Evolutionary conservation across 2,888 invertebrate genomes (phyloP).

Genomic region (Agrochola circellaris): DNA sequence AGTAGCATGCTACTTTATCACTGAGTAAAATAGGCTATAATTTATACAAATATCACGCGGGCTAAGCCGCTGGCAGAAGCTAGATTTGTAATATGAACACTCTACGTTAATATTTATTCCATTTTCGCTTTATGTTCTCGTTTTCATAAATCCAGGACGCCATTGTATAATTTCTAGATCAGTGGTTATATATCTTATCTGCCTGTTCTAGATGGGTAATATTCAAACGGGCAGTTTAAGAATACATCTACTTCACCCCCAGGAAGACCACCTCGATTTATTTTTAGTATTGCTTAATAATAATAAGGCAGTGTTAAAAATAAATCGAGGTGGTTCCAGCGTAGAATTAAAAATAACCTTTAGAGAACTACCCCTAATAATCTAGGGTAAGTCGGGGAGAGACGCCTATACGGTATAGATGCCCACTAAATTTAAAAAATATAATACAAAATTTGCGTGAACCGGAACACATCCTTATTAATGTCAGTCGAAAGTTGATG

Average conservation of each 20-base stretch:
- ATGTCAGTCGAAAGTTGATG: too few species aligned
- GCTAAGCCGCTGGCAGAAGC: too few species aligned
- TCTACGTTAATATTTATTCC: neutral
- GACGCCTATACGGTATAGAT: too few species aligned
- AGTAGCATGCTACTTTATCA: too few species aligned
- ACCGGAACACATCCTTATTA: too few species aligned
- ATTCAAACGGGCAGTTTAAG: neutral
- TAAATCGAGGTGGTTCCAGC: neutral
- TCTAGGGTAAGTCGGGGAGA: neutral
- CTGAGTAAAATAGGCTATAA: too few species aligned
- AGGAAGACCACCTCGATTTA: neutral
- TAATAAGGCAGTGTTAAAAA: neutral
- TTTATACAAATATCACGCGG: too few species aligned
- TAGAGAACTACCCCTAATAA: conserved; percentile 33
- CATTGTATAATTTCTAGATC: neutral
- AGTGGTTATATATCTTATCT: neutral
- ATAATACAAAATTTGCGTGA: too few species aligned
- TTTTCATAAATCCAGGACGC: neutral
- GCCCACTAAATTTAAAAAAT: too few species aligned
- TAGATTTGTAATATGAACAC: neutral
- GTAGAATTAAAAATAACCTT: conserved; percentile 19
- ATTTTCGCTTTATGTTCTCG: neutral
- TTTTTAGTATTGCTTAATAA: neutral
- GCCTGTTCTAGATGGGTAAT: neutral
- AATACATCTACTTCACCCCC: neutral